Percentiles rank a stretch among this genome's conserved stretches.
phyloP scores from a whole-genome alignment of 1,140 invertebrate species.

The Notospermus geniculatus region DNA sequence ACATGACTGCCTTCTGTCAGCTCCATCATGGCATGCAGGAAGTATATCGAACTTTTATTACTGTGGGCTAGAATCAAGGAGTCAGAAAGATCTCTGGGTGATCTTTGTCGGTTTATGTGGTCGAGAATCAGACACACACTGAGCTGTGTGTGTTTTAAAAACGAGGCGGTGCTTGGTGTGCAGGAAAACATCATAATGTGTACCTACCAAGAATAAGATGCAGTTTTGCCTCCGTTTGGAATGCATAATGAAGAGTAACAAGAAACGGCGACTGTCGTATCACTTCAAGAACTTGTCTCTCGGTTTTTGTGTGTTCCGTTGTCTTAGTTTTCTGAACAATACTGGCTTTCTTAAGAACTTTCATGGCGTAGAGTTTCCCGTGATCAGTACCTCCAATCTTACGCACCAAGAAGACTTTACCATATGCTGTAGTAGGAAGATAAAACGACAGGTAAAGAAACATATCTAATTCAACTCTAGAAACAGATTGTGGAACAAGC shows the following conservation, averaged over 20 bases:
- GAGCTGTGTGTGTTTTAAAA: too few species aligned
- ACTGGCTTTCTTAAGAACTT: constrained; percentile 96
- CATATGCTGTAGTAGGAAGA: constrained; percentile 54
- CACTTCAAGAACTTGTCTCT: constrained; percentile 96
- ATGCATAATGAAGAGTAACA: constrained; percentile 94
- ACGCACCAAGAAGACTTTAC: constrained; percentile 86
- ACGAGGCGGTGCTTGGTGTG: too few species aligned
- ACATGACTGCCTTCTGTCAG: too few species aligned
- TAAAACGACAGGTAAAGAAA: constrained; percentile 9
- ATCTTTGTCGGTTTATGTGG: too few species aligned
- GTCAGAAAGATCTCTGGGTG: too few species aligned
- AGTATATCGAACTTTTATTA: too few species aligned
- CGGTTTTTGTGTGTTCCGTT: constrained; percentile 66
- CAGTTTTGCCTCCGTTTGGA: constrained; percentile 98
- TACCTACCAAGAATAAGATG: constrained; percentile 81
- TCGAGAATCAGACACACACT: too few species aligned
- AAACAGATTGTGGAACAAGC: not conserved
- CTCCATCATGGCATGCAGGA: too few species aligned
- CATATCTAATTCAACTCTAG: not conserved
- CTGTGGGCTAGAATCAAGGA: too few species aligned
- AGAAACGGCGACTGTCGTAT: constrained; percentile 94
- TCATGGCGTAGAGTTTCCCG: constrained; percentile 98
- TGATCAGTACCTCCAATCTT: constrained; percentile 83
- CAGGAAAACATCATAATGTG: not conserved
- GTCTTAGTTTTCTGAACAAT: constrained; percentile 56